These are phyloP conservation scores for Colius striatus DNA, from an alignment of 2,113 vertebrate genomes.

Conservation along the genomic window DNA sequence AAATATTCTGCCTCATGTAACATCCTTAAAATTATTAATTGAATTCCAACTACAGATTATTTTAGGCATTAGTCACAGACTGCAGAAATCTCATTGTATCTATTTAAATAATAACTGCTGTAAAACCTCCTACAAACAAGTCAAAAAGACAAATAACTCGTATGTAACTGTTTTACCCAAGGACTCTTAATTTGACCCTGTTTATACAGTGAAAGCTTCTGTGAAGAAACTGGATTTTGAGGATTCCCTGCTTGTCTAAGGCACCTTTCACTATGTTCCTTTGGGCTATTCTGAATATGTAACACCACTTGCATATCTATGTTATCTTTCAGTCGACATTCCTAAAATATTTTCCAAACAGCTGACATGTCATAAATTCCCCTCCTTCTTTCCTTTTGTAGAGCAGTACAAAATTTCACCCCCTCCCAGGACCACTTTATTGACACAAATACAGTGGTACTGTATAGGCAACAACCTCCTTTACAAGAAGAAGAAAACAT, in stretches of 20 bases:
- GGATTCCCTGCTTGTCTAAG: not conserved
- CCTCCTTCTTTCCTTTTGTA: not conserved
- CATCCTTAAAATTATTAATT: not conserved
- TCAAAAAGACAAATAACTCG: not conserved
- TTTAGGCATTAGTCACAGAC: not conserved
- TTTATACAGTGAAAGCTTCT: conserved; percentile 25
- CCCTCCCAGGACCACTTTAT: not conserved
- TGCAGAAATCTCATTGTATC: not conserved
- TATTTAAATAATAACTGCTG: not conserved
- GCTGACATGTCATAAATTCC: conserved; percentile 50
- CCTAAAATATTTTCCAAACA: conserved; percentile 48
- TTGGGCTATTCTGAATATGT: conserved; percentile 44
- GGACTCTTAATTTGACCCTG: not conserved
- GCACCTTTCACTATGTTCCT: not conserved
- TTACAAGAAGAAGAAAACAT: not conserved
- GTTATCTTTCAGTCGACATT: conserved; percentile 52
- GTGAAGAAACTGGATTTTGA: not conserved
- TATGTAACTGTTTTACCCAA: not conserved
- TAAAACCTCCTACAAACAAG: not conserved
- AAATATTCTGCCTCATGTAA: not conserved
- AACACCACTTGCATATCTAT: conserved; percentile 30
- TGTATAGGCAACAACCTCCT: not conserved
- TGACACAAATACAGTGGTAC: not conserved
- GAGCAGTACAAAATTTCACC: not conserved
- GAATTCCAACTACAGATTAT: not conserved